These are phyloP conservation scores for Vulpes lagopus DNA, from an alignment of 2,113 vertebrate species.

Conservation along the genomic window DNA sequence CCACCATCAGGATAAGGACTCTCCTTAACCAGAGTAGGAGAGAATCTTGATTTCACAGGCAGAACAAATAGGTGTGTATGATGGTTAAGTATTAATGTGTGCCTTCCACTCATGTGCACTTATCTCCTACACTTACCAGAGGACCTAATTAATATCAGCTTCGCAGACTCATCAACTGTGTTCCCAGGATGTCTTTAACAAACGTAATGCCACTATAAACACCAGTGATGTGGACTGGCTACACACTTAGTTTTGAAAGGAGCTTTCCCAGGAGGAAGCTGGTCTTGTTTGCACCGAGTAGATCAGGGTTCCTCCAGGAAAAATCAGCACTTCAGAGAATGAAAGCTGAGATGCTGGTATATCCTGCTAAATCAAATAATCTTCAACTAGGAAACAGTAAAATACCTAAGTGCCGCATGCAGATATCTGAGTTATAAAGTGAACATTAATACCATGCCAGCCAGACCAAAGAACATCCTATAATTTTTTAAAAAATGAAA, in stretches of 20 bases:
- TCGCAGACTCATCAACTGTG: slow-evolving; percentile 33
- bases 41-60: slow-evolving; percentile 24
- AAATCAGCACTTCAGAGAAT: slow-evolving; percentile 34
- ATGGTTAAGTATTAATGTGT: not conserved
- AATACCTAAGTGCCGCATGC: slow-evolving; percentile 26
- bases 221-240: not conserved
- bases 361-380: slow-evolving; percentile 41
- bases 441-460: not conserved
- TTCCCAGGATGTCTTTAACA: slow-evolving; percentile 66
- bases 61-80: not conserved
- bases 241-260: slow-evolving; percentile 52
- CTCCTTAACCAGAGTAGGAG: not conserved
- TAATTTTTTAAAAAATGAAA: not conserved
- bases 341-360: slow-evolving; percentile 54
- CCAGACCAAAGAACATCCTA: not conserved
- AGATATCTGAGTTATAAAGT: slow-evolving; percentile 43
- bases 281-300: slow-evolving; percentile 34
- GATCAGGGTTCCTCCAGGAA: slow-evolving; percentile 53
- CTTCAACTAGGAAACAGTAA: slow-evolving; percentile 61
- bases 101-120: not conserved
- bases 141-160: slow-evolving; percentile 66
- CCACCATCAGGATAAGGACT: not conserved
- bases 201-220: slow-evolving; percentile 49
- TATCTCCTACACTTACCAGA: slow-evolving; percentile 20
- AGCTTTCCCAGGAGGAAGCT: slow-evolving; percentile 1